phyloP scores from a whole-genome alignment of 2,113 vertebrate species.

The Jacana jacana region DNA sequence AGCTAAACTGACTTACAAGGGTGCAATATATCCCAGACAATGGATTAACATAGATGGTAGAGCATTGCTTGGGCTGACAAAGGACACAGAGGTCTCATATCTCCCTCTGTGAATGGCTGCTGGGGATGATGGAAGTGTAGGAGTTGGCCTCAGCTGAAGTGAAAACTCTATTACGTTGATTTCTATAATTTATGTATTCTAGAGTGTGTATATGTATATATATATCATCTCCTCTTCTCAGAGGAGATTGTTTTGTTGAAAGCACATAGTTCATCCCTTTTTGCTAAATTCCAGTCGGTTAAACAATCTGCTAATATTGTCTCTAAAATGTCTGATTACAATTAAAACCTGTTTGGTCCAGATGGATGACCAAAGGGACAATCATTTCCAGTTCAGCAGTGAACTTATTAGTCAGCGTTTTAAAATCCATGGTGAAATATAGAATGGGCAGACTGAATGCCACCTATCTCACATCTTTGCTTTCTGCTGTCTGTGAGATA shows the following conservation, averaged over 20 bases:
- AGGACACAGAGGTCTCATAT: background rate
- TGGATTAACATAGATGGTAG: background rate
- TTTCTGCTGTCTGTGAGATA: background rate
- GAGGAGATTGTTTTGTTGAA: background rate
- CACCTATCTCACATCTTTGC: background rate
- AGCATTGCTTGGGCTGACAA: background rate
- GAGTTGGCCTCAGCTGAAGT: background rate
- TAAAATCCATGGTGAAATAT: background rate
- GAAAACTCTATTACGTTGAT: background rate
- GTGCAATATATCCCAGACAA: background rate
- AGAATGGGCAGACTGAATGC: background rate
- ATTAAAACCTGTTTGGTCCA: background rate
- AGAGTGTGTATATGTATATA: background rate
- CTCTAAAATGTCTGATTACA: background rate
- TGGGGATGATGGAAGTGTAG: background rate
- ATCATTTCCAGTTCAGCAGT: background rate
- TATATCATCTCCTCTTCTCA: background rate
- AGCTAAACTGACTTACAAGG: background rate
- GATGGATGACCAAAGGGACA: background rate
- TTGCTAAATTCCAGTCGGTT: background rate
- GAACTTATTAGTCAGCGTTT: background rate
- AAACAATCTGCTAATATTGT: background rate
- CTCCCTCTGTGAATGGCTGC: background rate
- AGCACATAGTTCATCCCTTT: background rate
- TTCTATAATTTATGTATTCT: background rate